Base-by-base conservation (phyloP, 2,113 vertebrate species). In the Salvator merianae region DNA sequence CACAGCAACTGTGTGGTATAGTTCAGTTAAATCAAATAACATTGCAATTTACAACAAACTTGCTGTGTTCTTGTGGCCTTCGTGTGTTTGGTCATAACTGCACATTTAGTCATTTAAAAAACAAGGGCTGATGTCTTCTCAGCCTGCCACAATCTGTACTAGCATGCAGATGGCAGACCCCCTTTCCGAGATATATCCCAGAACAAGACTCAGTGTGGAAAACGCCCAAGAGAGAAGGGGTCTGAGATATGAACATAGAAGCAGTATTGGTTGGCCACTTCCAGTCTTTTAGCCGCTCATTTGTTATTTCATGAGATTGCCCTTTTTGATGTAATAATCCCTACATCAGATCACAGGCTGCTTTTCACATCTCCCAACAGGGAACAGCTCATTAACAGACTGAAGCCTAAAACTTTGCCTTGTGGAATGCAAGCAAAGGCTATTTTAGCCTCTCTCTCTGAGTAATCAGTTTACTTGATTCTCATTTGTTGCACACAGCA, bases 311-410 rank as follows among this genome's bases (percentile, higher is more conserved):
- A 66, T 36, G 63, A 66, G 43, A 53, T 13, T 73, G 34, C 22
- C 43, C 24, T 68, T 83, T 55, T 63, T 75, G 32, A 36, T 53
- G 28, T 47, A 81, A 38, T 82, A 82, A 82, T 73, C 55, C 70
- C 55, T 62, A 13, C 59, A 24, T 76, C 22, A 76, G 82, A 76
- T 36, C 32, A 34, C 34, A 32, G 12, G 18, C 53, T 32, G 30
- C 30, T 66, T 80, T 68, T 77, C 82, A 76, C 4, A 16, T 5
- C 40, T 36, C 72, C n/a, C 40, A 53, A 26, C 30, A 40, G 80
- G 8, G 50, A 82, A 36, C 47, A 72, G 47, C 32, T 72, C 34
- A 73, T 59, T 62, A 68, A 26, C 40, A 53, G 62, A 76, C 24
- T 20, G 40, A 83, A 83, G 28, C 62, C 43, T 53, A 43, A n/a